A percentile compares a stretch with the other conserved stretches of the same genome.
Conservation (phyloP, 2,797 vertebrate genomes). For the Argentina silus region DNA sequence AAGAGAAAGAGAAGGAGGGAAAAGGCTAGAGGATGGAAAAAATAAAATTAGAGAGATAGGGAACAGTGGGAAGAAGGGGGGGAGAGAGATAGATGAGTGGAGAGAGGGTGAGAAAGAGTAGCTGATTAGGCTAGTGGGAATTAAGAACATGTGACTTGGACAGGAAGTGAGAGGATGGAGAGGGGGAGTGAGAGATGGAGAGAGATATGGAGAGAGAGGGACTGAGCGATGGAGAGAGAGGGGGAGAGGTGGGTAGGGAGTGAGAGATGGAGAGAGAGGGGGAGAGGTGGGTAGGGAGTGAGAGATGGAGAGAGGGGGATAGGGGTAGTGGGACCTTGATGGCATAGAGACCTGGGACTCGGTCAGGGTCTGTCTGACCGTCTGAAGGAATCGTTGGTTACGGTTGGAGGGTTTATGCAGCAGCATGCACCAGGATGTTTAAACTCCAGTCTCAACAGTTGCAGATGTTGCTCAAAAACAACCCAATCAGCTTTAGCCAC, state of each 20-base stretch:
- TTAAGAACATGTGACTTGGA: not conserved
- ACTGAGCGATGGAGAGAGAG: constrained; percentile 4
- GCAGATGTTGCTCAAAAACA: constrained; percentile 7
- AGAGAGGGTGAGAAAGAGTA: not conserved
- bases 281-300: constrained; percentile 8
- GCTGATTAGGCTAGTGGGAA: not conserved
- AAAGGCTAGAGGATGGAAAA: not conserved
- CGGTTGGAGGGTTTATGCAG: constrained; percentile 5
- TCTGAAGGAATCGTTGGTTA: constrained; percentile 15
- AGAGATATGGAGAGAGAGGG: not conserved
- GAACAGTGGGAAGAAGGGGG: not conserved
- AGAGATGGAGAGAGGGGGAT: not conserved
- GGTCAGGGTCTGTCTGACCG: constrained; percentile 7
- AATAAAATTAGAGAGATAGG: not conserved
- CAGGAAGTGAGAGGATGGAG: not conserved
- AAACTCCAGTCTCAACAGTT: constrained; percentile 11
- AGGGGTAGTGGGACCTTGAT: not conserved
- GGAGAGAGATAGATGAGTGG: not conserved
- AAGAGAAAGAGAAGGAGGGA: constrained; percentile 6
- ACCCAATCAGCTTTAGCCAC: not conserved
- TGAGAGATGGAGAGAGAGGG: constrained; percentile 8
- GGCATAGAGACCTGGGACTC: not conserved
- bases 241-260: constrained; percentile 19
- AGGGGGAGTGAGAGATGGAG: not conserved
- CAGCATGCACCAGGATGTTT: constrained; percentile 9